A percentile compares a stretch with the other conserved stretches of the same genome.
Conservation (phyloP, 2,888 invertebrate species). For the Bimastos eiseni region DNA sequence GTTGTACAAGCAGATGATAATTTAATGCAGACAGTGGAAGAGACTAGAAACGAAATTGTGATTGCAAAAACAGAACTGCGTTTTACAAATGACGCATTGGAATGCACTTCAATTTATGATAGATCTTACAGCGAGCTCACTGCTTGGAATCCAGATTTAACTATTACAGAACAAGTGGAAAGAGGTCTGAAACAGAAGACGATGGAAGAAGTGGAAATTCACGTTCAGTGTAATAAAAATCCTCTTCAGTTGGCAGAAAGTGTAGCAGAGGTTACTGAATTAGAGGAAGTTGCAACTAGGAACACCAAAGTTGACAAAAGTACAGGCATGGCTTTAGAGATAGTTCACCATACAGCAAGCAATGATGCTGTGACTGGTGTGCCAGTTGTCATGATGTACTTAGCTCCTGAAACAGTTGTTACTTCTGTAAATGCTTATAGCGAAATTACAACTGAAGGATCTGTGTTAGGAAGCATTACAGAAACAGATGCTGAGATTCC, state of each 20-base stretch:
- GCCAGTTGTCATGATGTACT: neutral
- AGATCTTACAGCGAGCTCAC: neutral
- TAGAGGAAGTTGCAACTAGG: neutral
- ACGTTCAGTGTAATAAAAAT: neutral
- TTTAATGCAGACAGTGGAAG: neutral
- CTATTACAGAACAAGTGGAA: neutral
- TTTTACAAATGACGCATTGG: neutral
- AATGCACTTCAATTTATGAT: conserved; percentile 13
- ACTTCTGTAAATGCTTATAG: neutral
- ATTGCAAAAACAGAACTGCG: neutral
- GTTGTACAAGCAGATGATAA: neutral
- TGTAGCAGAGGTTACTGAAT: neutral
- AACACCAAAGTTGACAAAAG: neutral
- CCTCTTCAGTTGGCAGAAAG: neutral
- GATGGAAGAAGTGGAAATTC: neutral
- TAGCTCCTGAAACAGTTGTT: neutral
- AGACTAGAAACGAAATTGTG: neutral
- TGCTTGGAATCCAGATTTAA: conserved; percentile 13
- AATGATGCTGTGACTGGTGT: neutral
- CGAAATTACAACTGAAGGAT: neutral
- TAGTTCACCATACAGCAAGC: neutral
- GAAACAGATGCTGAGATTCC: neutral
- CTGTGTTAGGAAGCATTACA: neutral
- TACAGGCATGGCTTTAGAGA: neutral
- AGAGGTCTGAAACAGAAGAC: neutral